Evolutionary conservation across 2,888 invertebrate genomes (phyloP).

Genomic region (Brachylomia viminalis): DNA sequence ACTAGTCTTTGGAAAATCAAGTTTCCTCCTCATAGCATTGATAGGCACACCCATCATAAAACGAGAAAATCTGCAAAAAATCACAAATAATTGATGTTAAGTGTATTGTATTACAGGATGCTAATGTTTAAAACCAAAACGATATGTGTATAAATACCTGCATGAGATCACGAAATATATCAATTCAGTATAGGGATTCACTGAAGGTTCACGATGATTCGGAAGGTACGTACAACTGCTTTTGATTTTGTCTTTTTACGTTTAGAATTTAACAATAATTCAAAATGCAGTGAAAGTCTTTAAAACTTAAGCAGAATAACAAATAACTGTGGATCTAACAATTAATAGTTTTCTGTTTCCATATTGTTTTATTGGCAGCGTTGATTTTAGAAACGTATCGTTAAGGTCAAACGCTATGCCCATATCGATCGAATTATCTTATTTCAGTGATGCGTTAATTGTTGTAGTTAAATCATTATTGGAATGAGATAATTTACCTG

Average conservation of each 20-base stretch:
- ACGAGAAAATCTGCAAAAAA: slow-evolving; percentile 71
- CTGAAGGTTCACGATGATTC: slow-evolving; percentile 79
- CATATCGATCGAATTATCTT: slow-evolving; percentile 16
- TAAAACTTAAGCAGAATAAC: no score
- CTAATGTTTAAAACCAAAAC: slow-evolving; percentile 75
- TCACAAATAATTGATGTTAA: slow-evolving; percentile 71
- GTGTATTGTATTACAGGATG: slow-evolving; percentile 73
- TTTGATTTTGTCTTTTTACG: slow-evolving; percentile 14
- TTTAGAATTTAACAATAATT: background rate
- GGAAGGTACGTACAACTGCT: slow-evolving; percentile 77
- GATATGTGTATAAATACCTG: slow-evolving; percentile 79
- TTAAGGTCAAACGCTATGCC: slow-evolving; percentile 37
- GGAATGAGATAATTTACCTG: background rate
- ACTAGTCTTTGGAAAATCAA: slow-evolving; percentile 55
- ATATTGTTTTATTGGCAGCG: slow-evolving; percentile 16
- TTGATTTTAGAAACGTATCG: slow-evolving; percentile 38
- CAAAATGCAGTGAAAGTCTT: background rate
- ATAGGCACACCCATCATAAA: slow-evolving; percentile 70
- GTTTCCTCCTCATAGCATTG: slow-evolving; percentile 66
- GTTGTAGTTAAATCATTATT: background rate
- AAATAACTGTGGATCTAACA: background rate
- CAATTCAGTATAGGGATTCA: slow-evolving; percentile 73
- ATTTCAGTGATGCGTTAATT: slow-evolving; percentile 19
- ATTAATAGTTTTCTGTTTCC: background rate
- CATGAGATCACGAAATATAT: slow-evolving; percentile 69